Base-by-base conservation (phyloP, 2,113 vertebrate genomes). In the Eira barbara region DNA sequence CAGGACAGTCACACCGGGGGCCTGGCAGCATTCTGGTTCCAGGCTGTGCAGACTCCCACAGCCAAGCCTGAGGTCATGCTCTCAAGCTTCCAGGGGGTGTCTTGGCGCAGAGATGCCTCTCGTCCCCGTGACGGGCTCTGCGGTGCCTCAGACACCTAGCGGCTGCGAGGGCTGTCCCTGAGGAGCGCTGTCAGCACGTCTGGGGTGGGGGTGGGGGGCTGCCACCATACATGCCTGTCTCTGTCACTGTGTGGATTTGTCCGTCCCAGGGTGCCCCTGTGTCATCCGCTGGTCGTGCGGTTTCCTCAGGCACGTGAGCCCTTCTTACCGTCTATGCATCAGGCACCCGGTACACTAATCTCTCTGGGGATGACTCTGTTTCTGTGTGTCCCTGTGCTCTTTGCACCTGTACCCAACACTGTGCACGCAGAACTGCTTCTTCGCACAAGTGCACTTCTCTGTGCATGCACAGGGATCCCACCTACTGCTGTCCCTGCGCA, bases 201-300 rank as follows among this genome's bases (percentile, higher is more conserved):
- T 0, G 8, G 76, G 8, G 4, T 2, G 21, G 63, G 49, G 10
- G 39, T 4, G 12, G 21, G 59, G 59, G 59, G 59, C 25, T 0
- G 4, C 81, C 23, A 57, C 29, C 13, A 0, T 4, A 15, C 10
- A 3, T 4, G 6, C 36, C 20, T 31, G 7, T 52, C 67, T 57
- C 79, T 10, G 36, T 42, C n/a, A 1, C 89, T 8, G 42, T 15
- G 13, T 11, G 27, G 11, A 31, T 5, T 3, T 36, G 78, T 59
- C n/a, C 1, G 0, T 67, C 39, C 83, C 52, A 0, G 25, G 82
- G 69, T 21, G 36, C 34, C 0, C 23, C 39, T 8, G 31, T 2
- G 65, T 17, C 6, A 18, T 73, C 71, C 10, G 6, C 82, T 49
- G 82, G 27, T 14, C 76, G 34, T 5, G 2, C 47, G 23, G 3